Evolutionary conservation across 2,113 vertebrate genomes (phyloP), one percentile per base, ranked within the genome.

Genomic region (Chroicocephalus ridibundus): DNA sequence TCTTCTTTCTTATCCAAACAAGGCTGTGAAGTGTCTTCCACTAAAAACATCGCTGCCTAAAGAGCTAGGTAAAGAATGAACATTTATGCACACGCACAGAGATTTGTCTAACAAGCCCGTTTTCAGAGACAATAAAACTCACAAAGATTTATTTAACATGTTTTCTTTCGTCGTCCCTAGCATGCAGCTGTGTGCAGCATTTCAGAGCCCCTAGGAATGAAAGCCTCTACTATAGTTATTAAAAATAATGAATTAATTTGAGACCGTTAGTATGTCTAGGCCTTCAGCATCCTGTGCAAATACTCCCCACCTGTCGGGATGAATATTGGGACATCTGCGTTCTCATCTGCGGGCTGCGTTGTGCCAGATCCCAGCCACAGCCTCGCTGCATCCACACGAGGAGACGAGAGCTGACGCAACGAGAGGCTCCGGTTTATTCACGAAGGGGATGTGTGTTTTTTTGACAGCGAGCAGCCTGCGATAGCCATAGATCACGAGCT

Each of bases 301-400:
- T 66, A 10, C 13, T 79, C 18, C 46, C 47, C 78, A 85, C 65
- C 38, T 82, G 29, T 38, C 76, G 40, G 40, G 66, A 68, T 38
- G 57, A 82, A 51, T 42, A 68, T 3, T 36, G 27, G 36, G 64
- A 89, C 31, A 69, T 58, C 78, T 75, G 42, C 1, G 5, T 38
- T 54, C 31, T 83, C 69, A 49, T 75, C 75, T 40, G 34, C 0
- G 0, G 32, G n/a, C 46, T 66, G 36, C 0, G 0, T 64, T 27
- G 47, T 75, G 78, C 55, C 85, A 71, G 29, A 55, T 82, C 71
- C 38, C 61, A 64, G 7, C 46, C 75, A 21, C 27, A 34, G 68
- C 27, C 82, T 62, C 49, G 7, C 18, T 54, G 66, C 58, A 51
- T n/a, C 60, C 31, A 8, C 65, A 24, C 1, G 7, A 87, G 54